Percentiles rank a stretch among this genome's conserved stretches.
Evolutionary conservation across 2,797 vertebrate species (phyloP).

Genomic region (Nasua narica): DNA sequence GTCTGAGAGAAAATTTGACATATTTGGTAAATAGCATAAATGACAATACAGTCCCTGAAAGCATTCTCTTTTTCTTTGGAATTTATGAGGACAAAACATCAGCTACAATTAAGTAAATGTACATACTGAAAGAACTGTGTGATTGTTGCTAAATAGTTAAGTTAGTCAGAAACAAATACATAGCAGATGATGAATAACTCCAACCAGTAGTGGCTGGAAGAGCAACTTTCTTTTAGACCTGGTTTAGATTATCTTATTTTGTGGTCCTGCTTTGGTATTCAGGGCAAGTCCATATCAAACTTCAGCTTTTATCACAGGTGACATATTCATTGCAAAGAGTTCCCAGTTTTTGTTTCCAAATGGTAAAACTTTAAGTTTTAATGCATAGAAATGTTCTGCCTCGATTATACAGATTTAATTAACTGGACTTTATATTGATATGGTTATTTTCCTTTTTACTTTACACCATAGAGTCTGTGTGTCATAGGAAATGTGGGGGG

Average conservation of each 20-base stretch:
- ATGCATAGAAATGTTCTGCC: background rate
- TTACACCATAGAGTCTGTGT: background rate
- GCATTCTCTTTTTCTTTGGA: background rate
- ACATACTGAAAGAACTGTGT: background rate
- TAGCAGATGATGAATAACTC: background rate
- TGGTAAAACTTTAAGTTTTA: slow-evolving; percentile 28
- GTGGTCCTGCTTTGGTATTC: background rate
- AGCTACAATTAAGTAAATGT: background rate
- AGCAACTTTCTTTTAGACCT: background rate
- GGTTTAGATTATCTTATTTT: background rate
- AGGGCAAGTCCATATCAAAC: background rate
- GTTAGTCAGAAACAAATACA: background rate
- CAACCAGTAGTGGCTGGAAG: background rate
- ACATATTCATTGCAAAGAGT: background rate
- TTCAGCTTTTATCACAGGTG: background rate
- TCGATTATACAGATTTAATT: background rate
- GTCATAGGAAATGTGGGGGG: background rate
- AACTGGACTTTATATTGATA: background rate
- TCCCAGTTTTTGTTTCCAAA: background rate
- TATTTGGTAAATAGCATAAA: background rate
- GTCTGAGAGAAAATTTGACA: background rate
- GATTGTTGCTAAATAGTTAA: background rate
- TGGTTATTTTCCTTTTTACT: slow-evolving; percentile 7
- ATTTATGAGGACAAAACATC: background rate
- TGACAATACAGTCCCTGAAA: background rate